Evolutionary conservation across 2,113 vertebrate genomes (phyloP).

Genomic region (Hymenochirus boettgeri): DNA sequence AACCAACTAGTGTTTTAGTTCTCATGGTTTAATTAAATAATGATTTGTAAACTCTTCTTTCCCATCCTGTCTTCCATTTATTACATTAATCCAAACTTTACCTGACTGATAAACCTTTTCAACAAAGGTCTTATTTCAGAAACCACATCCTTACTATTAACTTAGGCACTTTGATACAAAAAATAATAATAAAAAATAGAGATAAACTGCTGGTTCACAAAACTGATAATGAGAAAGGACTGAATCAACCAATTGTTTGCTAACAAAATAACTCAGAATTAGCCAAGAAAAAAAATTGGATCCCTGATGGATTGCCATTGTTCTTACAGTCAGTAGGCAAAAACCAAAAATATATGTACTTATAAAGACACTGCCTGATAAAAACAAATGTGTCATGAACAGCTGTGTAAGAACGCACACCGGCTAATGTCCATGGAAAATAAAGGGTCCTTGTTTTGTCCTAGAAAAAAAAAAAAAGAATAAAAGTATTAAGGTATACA

Average conservation of each 20-base stretch:
- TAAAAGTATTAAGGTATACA: too few relatives aligned
- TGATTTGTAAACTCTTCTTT: background rate
- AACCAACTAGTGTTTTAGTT: background rate
- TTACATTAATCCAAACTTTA: background rate
- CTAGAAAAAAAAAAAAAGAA: slow-evolving; percentile 8
- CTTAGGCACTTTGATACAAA: slow-evolving; percentile 39
- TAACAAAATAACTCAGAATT: background rate
- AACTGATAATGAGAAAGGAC: background rate
- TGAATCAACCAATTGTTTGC: background rate
- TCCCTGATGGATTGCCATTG: background rate
- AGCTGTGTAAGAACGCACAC: slow-evolving; percentile 15
- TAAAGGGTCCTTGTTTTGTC: slow-evolving; percentile 8
- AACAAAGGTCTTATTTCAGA: background rate
- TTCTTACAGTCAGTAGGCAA: background rate
- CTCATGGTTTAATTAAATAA: slow-evolving; percentile 1
- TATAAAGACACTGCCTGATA: slow-evolving; percentile 5
- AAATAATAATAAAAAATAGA: slow-evolving; percentile 11
- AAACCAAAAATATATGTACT: slow-evolving; percentile 14
- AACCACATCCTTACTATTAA: slow-evolving; percentile 10
- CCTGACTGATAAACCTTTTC: background rate
- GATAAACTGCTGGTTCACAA: slow-evolving; percentile 8
- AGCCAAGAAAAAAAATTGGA: background rate
- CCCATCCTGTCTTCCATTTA: background rate
- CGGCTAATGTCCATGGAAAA: slow-evolving; percentile 8
- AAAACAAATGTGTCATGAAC: slow-evolving; percentile 13